Percentiles rank a stretch among this genome's conserved stretches.
phyloP scores from a whole-genome alignment of 2,797 vertebrate species.

The Syndactyla subalaris region DNA sequence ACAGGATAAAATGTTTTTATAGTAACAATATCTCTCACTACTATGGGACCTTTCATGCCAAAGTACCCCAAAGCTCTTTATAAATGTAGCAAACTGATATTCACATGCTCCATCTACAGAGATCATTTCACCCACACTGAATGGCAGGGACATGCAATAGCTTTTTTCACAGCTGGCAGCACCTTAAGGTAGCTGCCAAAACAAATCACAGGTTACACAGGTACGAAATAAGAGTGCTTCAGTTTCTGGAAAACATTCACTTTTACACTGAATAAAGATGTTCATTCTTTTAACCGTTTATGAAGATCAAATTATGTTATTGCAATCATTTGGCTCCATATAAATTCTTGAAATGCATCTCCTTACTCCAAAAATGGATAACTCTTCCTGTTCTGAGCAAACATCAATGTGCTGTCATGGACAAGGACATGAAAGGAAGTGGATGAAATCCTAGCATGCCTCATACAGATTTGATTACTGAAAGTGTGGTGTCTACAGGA shows the following conservation, averaged over 20 bases:
- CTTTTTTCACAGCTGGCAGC: constrained; percentile 61
- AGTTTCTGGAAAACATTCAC: neutral
- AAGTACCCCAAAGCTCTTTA: constrained; percentile 63
- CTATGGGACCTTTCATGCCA: constrained; percentile 42
- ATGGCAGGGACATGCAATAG: constrained; percentile 5
- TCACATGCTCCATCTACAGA: constrained; percentile 54
- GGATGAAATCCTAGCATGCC: neutral
- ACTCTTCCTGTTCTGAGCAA: neutral
- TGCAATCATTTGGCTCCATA: neutral
- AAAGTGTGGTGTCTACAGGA: neutral
- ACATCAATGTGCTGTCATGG: accelerated
- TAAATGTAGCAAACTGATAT: constrained; percentile 61
- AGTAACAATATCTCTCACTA: constrained; percentile 62
- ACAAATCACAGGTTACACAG: constrained; percentile 46
- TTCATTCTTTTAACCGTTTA: neutral
- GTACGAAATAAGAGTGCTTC: neutral
- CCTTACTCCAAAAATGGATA: neutral
- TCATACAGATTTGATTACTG: neutral
- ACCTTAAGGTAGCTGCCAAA: constrained; percentile 55
- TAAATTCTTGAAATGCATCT: neutral
- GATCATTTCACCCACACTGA: constrained; percentile 55
- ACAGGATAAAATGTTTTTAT: constrained; percentile 63
- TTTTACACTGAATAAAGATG: neutral
- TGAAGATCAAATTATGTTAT: neutral
- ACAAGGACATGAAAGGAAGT: neutral